Conservation (phyloP, 1,140 invertebrate species). For the Gerris buenoi region DNA sequence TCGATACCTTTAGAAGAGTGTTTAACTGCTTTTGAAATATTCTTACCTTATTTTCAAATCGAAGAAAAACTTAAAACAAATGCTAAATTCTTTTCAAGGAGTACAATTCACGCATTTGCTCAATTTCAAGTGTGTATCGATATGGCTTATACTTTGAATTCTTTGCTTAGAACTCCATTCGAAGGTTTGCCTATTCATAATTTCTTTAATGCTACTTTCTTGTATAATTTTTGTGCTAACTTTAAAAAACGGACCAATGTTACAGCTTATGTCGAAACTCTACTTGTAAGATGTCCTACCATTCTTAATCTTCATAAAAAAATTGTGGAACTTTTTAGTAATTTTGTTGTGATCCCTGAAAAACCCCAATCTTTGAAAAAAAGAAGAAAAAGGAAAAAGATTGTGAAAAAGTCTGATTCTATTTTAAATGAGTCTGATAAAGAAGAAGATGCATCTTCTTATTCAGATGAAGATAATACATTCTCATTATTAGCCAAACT, state of each 20-base stretch:
- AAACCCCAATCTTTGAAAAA: not conserved
- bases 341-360: not conserved
- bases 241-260: conserved; percentile 14
- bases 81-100: conserved; percentile 38
- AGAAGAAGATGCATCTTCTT: not conserved
- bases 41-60: conserved; percentile 46
- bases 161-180: conserved; percentile 41
- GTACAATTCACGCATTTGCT: conserved; percentile 47
- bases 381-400: not conserved
- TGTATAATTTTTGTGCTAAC: conserved; percentile 47
- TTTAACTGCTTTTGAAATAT: conserved; percentile 38
- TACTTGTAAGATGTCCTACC: conserved; percentile 10
- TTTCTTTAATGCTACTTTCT: conserved; percentile 51
- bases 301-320: conserved; percentile 12
- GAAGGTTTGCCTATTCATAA: conserved; percentile 35
- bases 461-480: not conserved
- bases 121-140: conserved; percentile 53
- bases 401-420: not conserved
- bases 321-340: not conserved
- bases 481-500: not conserved
- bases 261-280: conserved; percentile 8
- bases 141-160: conserved; percentile 45
- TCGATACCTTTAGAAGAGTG: conserved; percentile 39
- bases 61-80: conserved; percentile 39
- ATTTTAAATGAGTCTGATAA: not conserved